Evolutionary conservation across 2,113 vertebrate species (phyloP).

Genomic region (Cariama cristata): DNA sequence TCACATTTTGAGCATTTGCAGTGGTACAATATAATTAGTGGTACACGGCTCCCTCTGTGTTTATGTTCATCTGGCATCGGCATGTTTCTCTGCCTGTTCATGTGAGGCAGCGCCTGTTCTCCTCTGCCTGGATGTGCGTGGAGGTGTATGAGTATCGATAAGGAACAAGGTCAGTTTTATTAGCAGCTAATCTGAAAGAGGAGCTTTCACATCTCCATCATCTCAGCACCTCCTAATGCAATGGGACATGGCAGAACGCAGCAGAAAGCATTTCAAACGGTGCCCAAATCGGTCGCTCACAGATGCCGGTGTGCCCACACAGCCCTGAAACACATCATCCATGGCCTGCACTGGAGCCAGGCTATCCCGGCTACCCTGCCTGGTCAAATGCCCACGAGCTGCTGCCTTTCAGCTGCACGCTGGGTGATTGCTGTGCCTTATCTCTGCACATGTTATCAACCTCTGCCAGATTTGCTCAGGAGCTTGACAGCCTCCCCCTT

Average conservation of each 20-base stretch:
- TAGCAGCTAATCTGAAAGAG: background rate
- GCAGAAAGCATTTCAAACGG: background rate
- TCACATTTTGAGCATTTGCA: background rate
- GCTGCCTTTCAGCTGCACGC: background rate
- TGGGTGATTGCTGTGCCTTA: background rate
- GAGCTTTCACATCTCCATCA: background rate
- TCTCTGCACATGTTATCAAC: background rate
- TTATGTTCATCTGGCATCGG: background rate
- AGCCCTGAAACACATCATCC: fast-evolving
- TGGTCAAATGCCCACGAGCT: background rate
- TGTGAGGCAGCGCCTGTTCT: background rate
- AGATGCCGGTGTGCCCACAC: fast-evolving
- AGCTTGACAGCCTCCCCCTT: background rate
- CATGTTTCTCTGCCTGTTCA: background rate
- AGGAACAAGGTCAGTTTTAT: background rate
- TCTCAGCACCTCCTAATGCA: background rate
- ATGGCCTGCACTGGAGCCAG: background rate
- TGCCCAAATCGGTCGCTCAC: fast-evolving
- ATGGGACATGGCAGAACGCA: background rate
- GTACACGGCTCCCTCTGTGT: background rate
- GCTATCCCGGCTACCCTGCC: background rate
- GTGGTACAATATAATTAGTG: background rate
- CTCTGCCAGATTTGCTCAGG: background rate
- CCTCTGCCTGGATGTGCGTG: fast-evolving
- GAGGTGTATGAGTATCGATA: background rate